Conservation (phyloP, 2,888 invertebrate genomes). For the Drosophila mayaguana region DNA sequence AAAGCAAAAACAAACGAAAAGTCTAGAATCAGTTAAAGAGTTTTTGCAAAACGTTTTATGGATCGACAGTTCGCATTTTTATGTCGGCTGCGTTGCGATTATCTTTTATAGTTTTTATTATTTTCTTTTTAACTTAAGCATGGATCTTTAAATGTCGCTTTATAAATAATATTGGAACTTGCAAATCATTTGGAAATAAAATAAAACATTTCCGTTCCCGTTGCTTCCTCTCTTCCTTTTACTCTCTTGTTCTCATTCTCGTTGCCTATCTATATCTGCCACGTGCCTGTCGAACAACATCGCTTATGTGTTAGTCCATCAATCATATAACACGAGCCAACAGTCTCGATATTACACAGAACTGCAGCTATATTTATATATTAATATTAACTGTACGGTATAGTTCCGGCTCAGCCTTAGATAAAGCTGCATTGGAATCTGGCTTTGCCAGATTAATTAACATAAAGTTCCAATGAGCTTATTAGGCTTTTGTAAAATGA, state of each 20-base stretch:
- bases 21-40: slow-evolving; percentile 12
- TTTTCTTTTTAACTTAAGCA: neutral
- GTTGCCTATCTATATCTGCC: neutral
- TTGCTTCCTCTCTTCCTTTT: neutral
- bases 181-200: neutral
- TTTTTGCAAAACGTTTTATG: slow-evolving; percentile 18
- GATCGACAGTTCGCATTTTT: neutral
- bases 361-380: neutral
- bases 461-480: slow-evolving; percentile 10
- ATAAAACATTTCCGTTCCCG: neutral
- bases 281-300: slow-evolving; percentile 8
- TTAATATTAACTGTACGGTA: neutral
- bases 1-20: slow-evolving; percentile 17
- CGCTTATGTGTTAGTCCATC: slow-evolving; percentile 23
- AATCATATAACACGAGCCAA: slow-evolving; percentile 31
- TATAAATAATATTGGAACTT: slow-evolving; percentile 4
- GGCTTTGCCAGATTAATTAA: slow-evolving; percentile 28
- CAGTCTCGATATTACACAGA: slow-evolving; percentile 3
- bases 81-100: slow-evolving; percentile 4
- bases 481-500: neutral
- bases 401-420: slow-evolving; percentile 36
- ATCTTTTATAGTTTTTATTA: slow-evolving; percentile 14
- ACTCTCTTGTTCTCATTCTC: neutral
- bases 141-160: slow-evolving; percentile 5
- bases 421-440: slow-evolving; percentile 30